These are phyloP conservation scores for Cottus gobio DNA, from an alignment of 2,113 vertebrate genomes.

Conservation along the genomic window DNA sequence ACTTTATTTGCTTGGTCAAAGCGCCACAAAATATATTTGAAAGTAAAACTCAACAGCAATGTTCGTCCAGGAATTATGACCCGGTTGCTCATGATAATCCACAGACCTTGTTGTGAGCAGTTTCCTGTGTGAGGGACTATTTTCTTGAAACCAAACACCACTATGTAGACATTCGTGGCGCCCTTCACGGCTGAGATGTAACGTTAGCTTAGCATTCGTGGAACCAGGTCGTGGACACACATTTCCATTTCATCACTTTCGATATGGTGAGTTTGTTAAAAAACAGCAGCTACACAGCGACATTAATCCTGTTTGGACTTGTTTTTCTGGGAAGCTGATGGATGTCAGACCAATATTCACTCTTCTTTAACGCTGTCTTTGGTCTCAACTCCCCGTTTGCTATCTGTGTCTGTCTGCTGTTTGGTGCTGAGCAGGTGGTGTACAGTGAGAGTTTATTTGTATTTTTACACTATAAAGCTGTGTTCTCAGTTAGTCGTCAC, in stretches of 20 bases:
- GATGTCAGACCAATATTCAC: not conserved
- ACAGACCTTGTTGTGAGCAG: not conserved
- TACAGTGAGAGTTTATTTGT: not conserved
- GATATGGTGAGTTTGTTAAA: not conserved
- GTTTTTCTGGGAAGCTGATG: not conserved
- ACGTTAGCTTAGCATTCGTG: not conserved
- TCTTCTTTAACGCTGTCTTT: not conserved
- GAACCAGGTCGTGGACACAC: not conserved
- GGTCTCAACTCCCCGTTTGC: not conserved
- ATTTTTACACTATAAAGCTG: not conserved
- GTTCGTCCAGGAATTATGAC: not conserved
- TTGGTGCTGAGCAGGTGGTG: not conserved
- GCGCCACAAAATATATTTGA: not conserved
- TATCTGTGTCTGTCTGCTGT: not conserved
- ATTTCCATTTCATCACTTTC: not conserved
- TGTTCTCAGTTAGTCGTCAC: not conserved
- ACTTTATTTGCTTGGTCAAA: not conserved
- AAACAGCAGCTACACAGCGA: not conserved
- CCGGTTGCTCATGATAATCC: not conserved
- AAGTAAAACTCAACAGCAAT: not conserved
- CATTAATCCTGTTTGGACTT: not conserved
- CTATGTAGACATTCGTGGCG: not conserved
- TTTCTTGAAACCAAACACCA: not conserved
- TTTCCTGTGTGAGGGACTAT: not conserved
- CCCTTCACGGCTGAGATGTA: not conserved